Evolutionary conservation across 2,797 vertebrate species (phyloP), one percentile per base, ranked within the genome.

Genomic region (Sebastes cheni): DNA sequence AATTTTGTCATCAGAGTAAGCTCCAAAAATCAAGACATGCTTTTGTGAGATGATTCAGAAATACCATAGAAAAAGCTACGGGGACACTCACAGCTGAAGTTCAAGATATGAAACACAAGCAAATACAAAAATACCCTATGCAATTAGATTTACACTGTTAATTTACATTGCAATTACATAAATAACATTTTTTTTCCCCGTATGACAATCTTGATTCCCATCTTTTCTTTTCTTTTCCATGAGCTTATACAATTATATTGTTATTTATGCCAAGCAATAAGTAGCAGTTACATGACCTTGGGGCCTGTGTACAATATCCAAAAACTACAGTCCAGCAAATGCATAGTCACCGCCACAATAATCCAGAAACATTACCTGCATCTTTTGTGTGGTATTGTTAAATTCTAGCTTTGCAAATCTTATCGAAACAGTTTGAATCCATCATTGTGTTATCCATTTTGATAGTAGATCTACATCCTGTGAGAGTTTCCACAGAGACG

Each of bases 71-170:
- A 86, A 83, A 86, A 77, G 54, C 34, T 76, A 73, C n/a, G 27
- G 27, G 36, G 67, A 83, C 39, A 80, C 52, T 78, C 60, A 79
- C 27, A 81, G 62, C 6, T 54, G 16, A 72, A 62, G 25, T 72
- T 70, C 13, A 82, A 75, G 68, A 83, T 81, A 75, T 82, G 70
- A 86, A 88, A 85, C 71, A 77, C 73, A 77, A 75, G 50, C 54
- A 82, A 56, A 79, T 85, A 84, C 62, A 88, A 88, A 90, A 89
- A 85, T 88, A 84, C 62, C 66, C 16, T 81, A 39, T 88, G 74
- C 30, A 56, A 59, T 73, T 77, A 62, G 58, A 82, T 81, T 77
- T 36, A 79, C 65, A 83, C 14, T 36, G 56, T 54, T 70, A 12
- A 82, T 77, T 56, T 73, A 85, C 42, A 86, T 16, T 55, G 50